Percentiles rank a stretch among this genome's conserved stretches.
Evolutionary conservation across 2,797 vertebrate genomes (phyloP).

Genomic region (Melanitta fusca): DNA sequence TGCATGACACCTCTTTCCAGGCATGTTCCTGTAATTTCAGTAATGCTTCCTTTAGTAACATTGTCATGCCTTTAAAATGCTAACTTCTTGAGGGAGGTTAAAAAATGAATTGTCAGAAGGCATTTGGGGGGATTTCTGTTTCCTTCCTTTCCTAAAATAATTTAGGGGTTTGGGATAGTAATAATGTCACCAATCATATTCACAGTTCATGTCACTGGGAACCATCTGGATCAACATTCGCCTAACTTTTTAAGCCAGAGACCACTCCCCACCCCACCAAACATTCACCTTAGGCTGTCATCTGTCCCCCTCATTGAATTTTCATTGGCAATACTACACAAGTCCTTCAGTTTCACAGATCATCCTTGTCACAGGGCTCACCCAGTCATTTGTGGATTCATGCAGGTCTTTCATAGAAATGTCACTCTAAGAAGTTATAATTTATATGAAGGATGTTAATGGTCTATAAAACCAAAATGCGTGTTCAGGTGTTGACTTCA

Average conservation of each 20-base stretch:
- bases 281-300: not conserved
- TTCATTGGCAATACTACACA: not conserved
- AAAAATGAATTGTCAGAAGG: not conserved
- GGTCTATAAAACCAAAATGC: not conserved
- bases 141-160: not conserved
- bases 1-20: not conserved
- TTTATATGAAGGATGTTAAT: not conserved
- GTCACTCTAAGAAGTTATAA: not conserved
- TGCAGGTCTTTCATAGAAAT: not conserved
- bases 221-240: not conserved
- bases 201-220: not conserved
- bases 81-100: not conserved
- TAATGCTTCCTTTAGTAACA: not conserved
- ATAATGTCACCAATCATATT: not conserved
- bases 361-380: not conserved
- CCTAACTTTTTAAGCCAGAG: not conserved
- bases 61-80: not conserved
- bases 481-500: not conserved
- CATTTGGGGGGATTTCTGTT: not conserved
- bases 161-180: not conserved
- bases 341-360: not conserved
- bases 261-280: not conserved
- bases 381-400: rapidly evolving
- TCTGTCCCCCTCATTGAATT: not conserved
- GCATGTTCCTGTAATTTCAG: not conserved